A percentile compares a stretch with the other conserved stretches of the same genome.
These are phyloP conservation scores for Nomia melanderi DNA, from an alignment of 1,140 invertebrate genomes.

Conservation along the genomic window DNA sequence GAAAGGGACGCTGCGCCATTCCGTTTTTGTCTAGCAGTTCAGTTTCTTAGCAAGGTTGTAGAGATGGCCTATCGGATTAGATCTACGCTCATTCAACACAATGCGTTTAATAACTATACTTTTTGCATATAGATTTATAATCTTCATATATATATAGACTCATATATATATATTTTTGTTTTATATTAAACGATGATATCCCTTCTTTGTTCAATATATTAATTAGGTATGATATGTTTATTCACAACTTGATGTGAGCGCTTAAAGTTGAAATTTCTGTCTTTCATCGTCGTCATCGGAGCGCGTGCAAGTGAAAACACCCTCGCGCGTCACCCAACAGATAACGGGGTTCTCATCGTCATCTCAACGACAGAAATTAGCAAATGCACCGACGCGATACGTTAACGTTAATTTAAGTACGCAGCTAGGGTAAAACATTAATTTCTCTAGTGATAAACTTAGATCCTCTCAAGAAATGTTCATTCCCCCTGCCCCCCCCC, in stretches of 20 bases:
- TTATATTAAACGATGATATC: constrained; percentile 77
- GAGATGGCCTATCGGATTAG: constrained; percentile 40
- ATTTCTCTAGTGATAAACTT: constrained; percentile 64
- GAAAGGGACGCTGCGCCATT: constrained; percentile 6
- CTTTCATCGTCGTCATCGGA: constrained; percentile 57
- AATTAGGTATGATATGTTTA: constrained; percentile 81
- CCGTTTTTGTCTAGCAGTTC: not conserved
- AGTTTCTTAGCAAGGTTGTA: not conserved
- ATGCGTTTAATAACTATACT: constrained; percentile 47
- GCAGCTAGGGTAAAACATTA: constrained; percentile 59
- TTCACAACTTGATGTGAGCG: constrained; percentile 82
- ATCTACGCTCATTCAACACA: constrained; percentile 45
- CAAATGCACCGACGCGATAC: constrained; percentile 49
- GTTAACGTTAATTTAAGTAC: constrained; percentile 63
- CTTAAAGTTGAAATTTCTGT: constrained; percentile 71
- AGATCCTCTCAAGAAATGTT: constrained; percentile 10
- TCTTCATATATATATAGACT: constrained; percentile 50
- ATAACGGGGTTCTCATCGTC: constrained; percentile 16
- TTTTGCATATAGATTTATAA: constrained; percentile 54
- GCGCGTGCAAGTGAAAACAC: no score
- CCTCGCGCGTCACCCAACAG: not conserved
- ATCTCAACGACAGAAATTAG: constrained; percentile 33
- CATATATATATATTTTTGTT: constrained; percentile 48
- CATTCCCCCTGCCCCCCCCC: not conserved
- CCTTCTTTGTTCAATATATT: constrained; percentile 77